Conservation (phyloP, 2,888 invertebrate genomes). For the Spicauda simplicius region DNA sequence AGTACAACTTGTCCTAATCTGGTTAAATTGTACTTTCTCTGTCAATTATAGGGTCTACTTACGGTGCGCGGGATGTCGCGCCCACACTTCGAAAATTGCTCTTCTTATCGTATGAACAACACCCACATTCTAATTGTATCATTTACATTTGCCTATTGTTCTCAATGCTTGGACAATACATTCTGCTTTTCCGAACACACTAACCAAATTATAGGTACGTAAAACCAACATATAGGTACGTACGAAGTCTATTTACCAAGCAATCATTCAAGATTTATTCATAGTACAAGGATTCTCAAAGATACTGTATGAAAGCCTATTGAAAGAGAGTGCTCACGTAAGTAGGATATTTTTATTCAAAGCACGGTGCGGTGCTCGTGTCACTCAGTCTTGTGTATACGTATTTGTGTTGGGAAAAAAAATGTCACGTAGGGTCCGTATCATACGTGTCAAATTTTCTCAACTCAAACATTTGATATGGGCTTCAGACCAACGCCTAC, state of each 20-base stretch:
- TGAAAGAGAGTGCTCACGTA: slow-evolving; percentile 23
- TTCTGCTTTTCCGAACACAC: slow-evolving; percentile 1
- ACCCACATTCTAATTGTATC: slow-evolving; percentile 27
- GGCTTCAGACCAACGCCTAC: slow-evolving; percentile 60
- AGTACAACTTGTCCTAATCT: not conserved
- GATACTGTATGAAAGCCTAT: slow-evolving; percentile 11
- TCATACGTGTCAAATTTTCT: slow-evolving; percentile 14
- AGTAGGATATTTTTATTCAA: slow-evolving; percentile 46
- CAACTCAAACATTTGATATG: slow-evolving; percentile 19
- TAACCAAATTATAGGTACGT: too few relatives aligned
- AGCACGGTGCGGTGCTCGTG: slow-evolving; percentile 37
- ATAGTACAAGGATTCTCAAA: not conserved
- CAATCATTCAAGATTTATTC: not conserved
- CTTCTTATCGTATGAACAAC: slow-evolving; percentile 21
- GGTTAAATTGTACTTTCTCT: slow-evolving; percentile 15
- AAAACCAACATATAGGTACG: too few relatives aligned
- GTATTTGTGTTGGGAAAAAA: slow-evolving; percentile 21
- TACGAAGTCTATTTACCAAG: not conserved
- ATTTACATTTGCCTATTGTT: slow-evolving; percentile 30
- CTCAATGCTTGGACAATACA: slow-evolving; percentile 9
- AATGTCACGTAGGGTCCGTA: slow-evolving; percentile 21
- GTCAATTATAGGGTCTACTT: slow-evolving; percentile 23
- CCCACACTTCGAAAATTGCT: slow-evolving; percentile 27
- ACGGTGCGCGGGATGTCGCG: slow-evolving; percentile 10
- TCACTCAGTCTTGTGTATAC: slow-evolving; percentile 7